Base-by-base conservation (phyloP, 1,140 invertebrate species). In the Brachionus plicatilis region DNA sequence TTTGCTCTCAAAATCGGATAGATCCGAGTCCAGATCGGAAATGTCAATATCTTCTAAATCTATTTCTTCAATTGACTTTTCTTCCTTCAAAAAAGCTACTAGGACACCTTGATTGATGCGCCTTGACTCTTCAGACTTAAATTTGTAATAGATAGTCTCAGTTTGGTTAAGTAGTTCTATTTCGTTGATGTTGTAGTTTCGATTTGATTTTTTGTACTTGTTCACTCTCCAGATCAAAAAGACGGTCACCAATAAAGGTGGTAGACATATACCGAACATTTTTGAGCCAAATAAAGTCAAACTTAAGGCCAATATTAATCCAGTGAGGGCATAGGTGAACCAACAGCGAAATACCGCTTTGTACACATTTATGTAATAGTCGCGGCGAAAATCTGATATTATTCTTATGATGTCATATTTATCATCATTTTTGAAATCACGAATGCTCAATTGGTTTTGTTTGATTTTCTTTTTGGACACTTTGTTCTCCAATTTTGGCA, bases 121-220 rank as follows among this genome's bases (percentile, higher is more conserved):
- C 14, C 79, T 43, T 24, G 8, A 27, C 12, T 82, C 79, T 14
- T 33, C 24, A n/a, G 53, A 65, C 33, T 60, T 65, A 12, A 65
- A 82, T 41, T 68, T 82, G n/a, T 65, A 82, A 68, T 82, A 82
- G 4, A 68, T 45, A 2, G 53, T 82, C 17, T 82, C 79, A 9
- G 33, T 82, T 68, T 82, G 79, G 20, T 60, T 82, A 9, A 82
- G 17, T 0, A 82, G 41, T 45, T 65, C 65, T n/a, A 82, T 82
- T 65, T 82, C 79, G n/a, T 82, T 82, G n/a, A 82, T 47, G 79
- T 82, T 82, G 20, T 29, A 82, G 20, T 82, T 65, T 37, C n/a
- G 50, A 20, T 68, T 82, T 3, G 33, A 11, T 41, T 27, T 27
- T 47, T 82, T 82, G 79, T 82, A 82, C 45, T 24, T 60, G 17